Percentiles rank a stretch among this genome's conserved stretches.
Conservation (phyloP, 1,140 invertebrate genomes). For the Artemia franciscana region DNA sequence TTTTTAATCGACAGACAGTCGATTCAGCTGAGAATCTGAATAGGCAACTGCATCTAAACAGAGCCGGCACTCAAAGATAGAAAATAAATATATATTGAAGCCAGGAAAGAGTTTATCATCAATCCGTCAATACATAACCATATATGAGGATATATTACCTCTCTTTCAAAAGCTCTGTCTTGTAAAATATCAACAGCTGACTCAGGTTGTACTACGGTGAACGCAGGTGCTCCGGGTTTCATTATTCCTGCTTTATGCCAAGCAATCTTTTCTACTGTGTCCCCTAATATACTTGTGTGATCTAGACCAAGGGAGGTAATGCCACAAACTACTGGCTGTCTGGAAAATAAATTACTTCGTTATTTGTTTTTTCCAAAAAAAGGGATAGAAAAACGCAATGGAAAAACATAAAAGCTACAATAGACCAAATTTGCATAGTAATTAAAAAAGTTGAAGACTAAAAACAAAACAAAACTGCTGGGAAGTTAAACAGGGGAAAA, state of each 20-base stretch:
- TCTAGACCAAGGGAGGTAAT: constrained; percentile 81
- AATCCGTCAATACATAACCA: no score
- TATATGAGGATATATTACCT: no score
- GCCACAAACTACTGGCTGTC: constrained; percentile 54
- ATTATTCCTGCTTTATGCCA: constrained; percentile 90
- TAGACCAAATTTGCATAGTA: neutral
- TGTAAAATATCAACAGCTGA: constrained; percentile 43
- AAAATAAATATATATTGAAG: no score
- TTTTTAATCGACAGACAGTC: no score
- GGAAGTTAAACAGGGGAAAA: no score
- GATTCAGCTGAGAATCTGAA: no score
- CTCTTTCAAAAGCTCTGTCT: constrained; percentile 34
- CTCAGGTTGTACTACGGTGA: constrained; percentile 36
- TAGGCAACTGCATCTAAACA: no score
- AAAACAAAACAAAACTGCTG: no score
- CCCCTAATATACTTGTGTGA: constrained; percentile 59
- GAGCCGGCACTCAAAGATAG: no score
- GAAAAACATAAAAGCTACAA: neutral
- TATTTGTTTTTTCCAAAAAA: neutral
- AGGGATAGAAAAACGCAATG: neutral
- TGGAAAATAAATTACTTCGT: constrained; percentile 14
- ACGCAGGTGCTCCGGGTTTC: constrained; percentile 45
- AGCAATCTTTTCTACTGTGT: constrained; percentile 65
- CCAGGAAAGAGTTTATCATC: no score
- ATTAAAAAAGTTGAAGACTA: no score